Percentiles rank a stretch among this genome's conserved stretches.
These are phyloP conservation scores for Pristionchus exspectatus DNA, from an alignment of 2,888 invertebrate genomes.

Conservation along the genomic window DNA sequence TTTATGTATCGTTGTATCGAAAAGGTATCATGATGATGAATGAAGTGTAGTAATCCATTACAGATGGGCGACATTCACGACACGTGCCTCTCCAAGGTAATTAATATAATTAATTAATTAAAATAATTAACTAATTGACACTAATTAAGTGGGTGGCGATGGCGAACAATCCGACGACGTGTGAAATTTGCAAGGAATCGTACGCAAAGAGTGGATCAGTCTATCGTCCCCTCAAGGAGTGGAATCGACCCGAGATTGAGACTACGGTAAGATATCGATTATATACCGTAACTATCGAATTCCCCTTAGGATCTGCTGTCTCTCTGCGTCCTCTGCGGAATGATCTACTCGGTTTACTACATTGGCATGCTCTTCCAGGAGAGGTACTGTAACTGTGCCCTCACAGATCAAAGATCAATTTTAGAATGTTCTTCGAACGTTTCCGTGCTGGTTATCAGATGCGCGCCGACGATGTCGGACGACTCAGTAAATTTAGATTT, in stretches of 20 bases:
- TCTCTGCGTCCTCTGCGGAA: constrained; percentile 51
- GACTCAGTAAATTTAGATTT: constrained; percentile 58
- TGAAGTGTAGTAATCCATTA: neutral
- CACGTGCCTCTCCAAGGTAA: constrained; percentile 65
- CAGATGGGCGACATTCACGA: constrained; percentile 73
- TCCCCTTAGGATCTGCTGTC: constrained; percentile 57
- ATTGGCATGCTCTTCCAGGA: constrained; percentile 55
- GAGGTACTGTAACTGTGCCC: neutral
- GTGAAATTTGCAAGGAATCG: constrained; percentile 71
- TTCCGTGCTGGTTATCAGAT: constrained; percentile 30
- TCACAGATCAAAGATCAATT: neutral
- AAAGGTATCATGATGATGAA: neutral
- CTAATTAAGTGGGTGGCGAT: constrained; percentile 66
- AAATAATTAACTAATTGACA: no score
- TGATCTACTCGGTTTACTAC: constrained; percentile 57
- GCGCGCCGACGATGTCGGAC: constrained; percentile 62
- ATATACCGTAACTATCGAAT: no score
- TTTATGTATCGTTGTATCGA: neutral
- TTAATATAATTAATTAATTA: neutral
- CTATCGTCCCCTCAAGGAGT: constrained; percentile 65
- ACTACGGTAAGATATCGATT: constrained; percentile 51
- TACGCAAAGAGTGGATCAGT: constrained; percentile 66
- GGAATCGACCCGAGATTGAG: constrained; percentile 64
- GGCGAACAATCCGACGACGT: constrained; percentile 65
- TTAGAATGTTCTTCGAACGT: constrained; percentile 39